These are phyloP conservation scores for Myanophis thanlyinensis DNA, from an alignment of 2,113 vertebrate genomes.

Conservation along the genomic window DNA sequence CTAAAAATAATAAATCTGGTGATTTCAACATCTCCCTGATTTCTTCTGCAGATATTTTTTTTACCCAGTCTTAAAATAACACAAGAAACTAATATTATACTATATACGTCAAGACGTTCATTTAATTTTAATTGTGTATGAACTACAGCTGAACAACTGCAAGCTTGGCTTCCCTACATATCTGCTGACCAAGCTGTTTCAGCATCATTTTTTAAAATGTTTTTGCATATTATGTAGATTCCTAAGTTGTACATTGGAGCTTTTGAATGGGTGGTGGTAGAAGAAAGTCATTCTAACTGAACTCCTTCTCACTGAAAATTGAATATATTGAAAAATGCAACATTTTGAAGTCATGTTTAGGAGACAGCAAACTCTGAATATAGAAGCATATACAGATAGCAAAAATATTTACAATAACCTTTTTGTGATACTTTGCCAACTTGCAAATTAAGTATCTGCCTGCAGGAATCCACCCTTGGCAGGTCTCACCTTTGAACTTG, in stretches of 20 bases:
- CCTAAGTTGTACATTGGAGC: constrained; percentile 15
- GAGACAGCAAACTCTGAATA: background rate
- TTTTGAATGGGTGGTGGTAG: background rate
- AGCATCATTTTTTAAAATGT: background rate
- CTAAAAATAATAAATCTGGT: background rate
- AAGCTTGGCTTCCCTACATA: background rate
- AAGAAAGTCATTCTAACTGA: background rate
- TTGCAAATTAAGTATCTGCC: background rate
- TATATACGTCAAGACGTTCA: background rate
- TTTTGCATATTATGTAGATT: background rate
- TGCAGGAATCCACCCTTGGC: background rate
- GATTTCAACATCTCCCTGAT: background rate
- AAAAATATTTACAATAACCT: background rate
- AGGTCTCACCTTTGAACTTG: background rate
- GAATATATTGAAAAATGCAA: background rate
- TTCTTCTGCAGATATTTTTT: background rate
- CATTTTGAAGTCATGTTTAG: background rate
- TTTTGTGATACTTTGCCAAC: background rate
- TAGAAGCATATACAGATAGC: background rate
- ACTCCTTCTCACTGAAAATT: constrained; percentile 12
- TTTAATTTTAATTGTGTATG: background rate
- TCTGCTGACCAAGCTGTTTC: background rate
- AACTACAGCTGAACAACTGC: background rate
- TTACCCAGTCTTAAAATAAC: background rate
- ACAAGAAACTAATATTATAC: background rate